phyloP scores from a whole-genome alignment of 2,888 invertebrate genomes.

The Proisotoma minuta region DNA sequence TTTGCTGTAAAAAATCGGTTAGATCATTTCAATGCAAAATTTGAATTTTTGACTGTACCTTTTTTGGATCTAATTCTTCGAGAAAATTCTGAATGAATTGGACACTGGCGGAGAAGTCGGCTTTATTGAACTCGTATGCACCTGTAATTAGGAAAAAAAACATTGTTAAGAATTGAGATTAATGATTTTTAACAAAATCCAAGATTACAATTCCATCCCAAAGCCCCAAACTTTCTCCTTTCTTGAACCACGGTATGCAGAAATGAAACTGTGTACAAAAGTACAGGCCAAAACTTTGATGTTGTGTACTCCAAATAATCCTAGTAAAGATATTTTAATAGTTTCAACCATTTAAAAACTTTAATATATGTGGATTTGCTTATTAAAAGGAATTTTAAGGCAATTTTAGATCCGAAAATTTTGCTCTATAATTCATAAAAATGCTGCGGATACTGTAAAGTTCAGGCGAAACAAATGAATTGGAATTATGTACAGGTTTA shows the following conservation, averaged over 20 bases:
- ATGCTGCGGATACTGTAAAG: no score
- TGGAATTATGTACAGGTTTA: no score
- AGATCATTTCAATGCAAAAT: no score
- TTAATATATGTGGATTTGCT: not conserved
- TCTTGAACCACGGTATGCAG: conserved; percentile 93
- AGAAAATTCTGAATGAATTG: conserved; percentile 95
- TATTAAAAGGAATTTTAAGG: not conserved
- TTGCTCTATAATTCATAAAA: not conserved
- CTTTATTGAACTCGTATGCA: conserved; percentile 90
- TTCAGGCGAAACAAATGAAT: no score
- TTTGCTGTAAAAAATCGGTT: conserved; percentile 52
- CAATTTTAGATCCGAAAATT: not conserved
- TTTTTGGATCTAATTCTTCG: conserved; percentile 94
- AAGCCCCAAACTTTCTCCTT: conserved; percentile 78
- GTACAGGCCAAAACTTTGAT: conserved; percentile 86
- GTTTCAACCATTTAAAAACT: conserved; percentile 5
- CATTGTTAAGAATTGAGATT: no score
- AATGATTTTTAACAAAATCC: no score
- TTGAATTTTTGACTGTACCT: conserved; percentile 57
- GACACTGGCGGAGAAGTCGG: conserved; percentile 90
- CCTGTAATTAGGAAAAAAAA: no score
- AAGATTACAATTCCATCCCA: no score
- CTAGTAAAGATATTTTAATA: conserved; percentile 50
- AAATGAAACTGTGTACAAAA: conserved; percentile 90
- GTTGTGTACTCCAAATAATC: conserved; percentile 89